Evolutionary conservation across 2,797 vertebrate species (phyloP).

Genomic region (Neosilurus mollespiculum): DNA sequence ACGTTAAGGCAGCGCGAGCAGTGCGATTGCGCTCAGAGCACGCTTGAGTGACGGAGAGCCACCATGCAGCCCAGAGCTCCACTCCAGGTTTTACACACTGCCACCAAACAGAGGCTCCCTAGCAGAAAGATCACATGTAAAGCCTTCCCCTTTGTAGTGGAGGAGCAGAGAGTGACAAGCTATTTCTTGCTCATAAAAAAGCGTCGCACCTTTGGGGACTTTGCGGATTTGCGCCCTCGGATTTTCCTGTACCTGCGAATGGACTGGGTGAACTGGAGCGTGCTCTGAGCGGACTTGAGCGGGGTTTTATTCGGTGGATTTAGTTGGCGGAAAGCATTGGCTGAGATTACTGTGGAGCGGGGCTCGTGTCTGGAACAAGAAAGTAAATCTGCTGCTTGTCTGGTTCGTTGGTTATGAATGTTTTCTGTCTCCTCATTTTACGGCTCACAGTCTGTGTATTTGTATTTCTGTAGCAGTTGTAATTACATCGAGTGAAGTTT

Average conservation of each 20-base stretch:
- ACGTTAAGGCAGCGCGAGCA: conserved; percentile 45
- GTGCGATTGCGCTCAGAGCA: conserved; percentile 39
- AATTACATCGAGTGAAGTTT: conserved; percentile 25
- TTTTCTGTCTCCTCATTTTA: conserved; percentile 73
- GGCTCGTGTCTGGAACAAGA: conserved; percentile 77
- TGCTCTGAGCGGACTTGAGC: conserved; percentile 69
- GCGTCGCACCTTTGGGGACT: conserved; percentile 65
- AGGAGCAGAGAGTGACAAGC: conserved; percentile 84
- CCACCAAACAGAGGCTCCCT: conserved; percentile 79
- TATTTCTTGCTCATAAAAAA: conserved; percentile 79
- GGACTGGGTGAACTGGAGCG: conserved; percentile 59
- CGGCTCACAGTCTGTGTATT: conserved; percentile 60
- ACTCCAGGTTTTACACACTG: conserved; percentile 73
- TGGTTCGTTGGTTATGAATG: conserved; percentile 76
- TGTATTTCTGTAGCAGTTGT: conserved; percentile 35
- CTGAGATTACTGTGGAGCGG: conserved; percentile 71
- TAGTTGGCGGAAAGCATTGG: conserved; percentile 71
- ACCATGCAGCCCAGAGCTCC: conserved; percentile 64
- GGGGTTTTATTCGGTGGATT: conserved; percentile 69
- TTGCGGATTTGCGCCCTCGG: conserved; percentile 68
- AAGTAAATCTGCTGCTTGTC: conserved; percentile 80
- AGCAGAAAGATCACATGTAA: conserved; percentile 89
- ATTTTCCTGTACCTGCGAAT: conserved; percentile 68
- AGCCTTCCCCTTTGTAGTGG: conserved; percentile 89
- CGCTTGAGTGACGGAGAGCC: conserved; percentile 49